Conservation (phyloP, 2,113 vertebrate genomes). For the Cephalophus harveyi region DNA sequence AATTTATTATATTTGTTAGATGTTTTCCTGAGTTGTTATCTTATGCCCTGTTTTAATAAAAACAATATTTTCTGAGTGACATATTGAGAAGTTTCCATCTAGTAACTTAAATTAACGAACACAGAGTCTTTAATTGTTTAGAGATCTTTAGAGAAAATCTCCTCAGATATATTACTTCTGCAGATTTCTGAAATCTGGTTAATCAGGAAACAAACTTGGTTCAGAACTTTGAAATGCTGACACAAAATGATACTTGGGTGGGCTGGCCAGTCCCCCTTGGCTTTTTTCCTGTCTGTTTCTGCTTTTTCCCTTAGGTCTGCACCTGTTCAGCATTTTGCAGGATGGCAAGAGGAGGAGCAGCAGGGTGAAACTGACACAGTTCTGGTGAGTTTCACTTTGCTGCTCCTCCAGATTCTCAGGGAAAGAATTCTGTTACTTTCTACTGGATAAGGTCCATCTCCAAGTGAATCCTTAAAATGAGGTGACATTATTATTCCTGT, state of each 20-base stretch:
- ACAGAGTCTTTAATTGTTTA: slow-evolving; percentile 11
- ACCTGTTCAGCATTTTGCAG: slow-evolving; percentile 60
- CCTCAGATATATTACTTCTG: not conserved
- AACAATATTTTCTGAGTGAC: not conserved
- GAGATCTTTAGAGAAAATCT: slow-evolving; percentile 1
- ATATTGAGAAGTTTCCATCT: slow-evolving; percentile 21
- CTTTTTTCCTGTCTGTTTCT: slow-evolving; percentile 54
- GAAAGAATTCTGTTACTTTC: slow-evolving; percentile 56
- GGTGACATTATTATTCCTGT: slow-evolving; percentile 18
- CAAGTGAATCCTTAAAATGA: slow-evolving; percentile 44
- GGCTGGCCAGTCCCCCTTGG: slow-evolving; percentile 10
- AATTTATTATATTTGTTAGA: slow-evolving; percentile 37
- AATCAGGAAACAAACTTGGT: not conserved
- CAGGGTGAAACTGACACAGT: slow-evolving; percentile 74
- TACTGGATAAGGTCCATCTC: slow-evolving; percentile 41
- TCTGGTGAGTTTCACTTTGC: slow-evolving; percentile 76
- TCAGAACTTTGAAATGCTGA: slow-evolving; percentile 45
- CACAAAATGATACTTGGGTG: slow-evolving; percentile 22
- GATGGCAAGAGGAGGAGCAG: slow-evolving; percentile 71
- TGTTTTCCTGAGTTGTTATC: slow-evolving; percentile 43
- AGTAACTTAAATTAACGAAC: slow-evolving; percentile 20
- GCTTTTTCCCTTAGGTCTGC: slow-evolving; percentile 57
- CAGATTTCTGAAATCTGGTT: slow-evolving; percentile 42
- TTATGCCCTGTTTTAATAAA: slow-evolving; percentile 39
- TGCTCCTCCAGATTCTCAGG: slow-evolving; percentile 73